Conservation (phyloP, 2,113 vertebrate species). For the Erythrocebus patas region DNA sequence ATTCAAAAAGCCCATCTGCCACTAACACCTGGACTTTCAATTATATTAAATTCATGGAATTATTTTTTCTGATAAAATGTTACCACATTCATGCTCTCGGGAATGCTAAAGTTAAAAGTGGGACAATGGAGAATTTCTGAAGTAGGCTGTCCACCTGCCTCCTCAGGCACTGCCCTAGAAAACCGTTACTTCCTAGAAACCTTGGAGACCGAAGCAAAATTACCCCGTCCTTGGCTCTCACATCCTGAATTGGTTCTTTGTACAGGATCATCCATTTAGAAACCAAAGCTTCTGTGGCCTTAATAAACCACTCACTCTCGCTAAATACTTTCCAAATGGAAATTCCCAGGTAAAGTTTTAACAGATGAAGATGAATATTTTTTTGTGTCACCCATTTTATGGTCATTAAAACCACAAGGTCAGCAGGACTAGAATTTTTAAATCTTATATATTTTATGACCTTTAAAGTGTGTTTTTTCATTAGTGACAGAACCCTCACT, state of each 20-base stretch:
- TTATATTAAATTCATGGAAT: background rate
- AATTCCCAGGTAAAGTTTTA: constrained; percentile 21
- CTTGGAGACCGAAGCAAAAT: background rate
- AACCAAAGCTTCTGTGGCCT: background rate
- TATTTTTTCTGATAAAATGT: background rate
- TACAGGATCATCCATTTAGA: background rate
- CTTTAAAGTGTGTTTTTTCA: background rate
- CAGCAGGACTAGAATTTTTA: background rate
- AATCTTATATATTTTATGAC: background rate
- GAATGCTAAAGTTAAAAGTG: background rate
- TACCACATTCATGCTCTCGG: background rate
- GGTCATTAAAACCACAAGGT: background rate
- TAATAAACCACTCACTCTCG: background rate
- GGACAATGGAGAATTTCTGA: background rate
- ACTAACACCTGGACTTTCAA: background rate
- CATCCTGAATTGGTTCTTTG: constrained; percentile 31
- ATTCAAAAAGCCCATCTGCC: background rate
- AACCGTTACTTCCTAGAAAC: background rate
- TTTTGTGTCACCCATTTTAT: background rate
- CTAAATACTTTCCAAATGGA: background rate
- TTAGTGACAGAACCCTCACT: background rate
- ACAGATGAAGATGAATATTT: background rate
- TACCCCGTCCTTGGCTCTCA: rapidly evolving
- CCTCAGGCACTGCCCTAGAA: background rate
- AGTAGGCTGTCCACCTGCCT: background rate